Percentiles rank a stretch among this genome's conserved stretches.
Conservation (phyloP, 2,797 vertebrate species). For the Todus mexicanus region DNA sequence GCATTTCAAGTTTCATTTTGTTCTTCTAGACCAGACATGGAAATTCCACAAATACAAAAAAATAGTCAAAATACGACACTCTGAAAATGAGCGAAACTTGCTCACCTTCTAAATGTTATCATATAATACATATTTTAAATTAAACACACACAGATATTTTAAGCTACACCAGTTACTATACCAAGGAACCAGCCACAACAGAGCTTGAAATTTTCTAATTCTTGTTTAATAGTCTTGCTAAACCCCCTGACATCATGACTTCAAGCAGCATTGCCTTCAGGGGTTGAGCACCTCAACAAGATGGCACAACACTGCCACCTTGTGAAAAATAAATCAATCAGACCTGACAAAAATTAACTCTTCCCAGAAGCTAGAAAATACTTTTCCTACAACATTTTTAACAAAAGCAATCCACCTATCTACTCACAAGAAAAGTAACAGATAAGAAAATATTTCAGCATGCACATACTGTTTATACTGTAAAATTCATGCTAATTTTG, state of each 20-base stretch:
- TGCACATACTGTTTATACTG: neutral
- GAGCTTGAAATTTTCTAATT: neutral
- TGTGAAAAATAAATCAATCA: neutral
- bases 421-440: neutral
- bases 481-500: neutral
- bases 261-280: neutral
- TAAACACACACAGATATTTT: neutral
- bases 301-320: slow-evolving; percentile 49
- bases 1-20: neutral
- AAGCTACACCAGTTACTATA: neutral
- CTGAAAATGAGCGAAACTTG: neutral
- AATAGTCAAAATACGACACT: neutral
- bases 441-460: neutral
- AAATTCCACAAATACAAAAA: neutral
- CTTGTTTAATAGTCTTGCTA: neutral
- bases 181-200: neutral
- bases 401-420: neutral
- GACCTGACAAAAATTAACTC: neutral
- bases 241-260: neutral
- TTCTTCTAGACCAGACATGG: neutral
- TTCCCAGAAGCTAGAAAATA: neutral
- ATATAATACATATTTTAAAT: neutral
- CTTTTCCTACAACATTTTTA: neutral
- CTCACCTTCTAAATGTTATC: neutral
- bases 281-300: neutral